phyloP scores from a whole-genome alignment of 2,888 invertebrate genomes.

The Anticlea derivata region DNA sequence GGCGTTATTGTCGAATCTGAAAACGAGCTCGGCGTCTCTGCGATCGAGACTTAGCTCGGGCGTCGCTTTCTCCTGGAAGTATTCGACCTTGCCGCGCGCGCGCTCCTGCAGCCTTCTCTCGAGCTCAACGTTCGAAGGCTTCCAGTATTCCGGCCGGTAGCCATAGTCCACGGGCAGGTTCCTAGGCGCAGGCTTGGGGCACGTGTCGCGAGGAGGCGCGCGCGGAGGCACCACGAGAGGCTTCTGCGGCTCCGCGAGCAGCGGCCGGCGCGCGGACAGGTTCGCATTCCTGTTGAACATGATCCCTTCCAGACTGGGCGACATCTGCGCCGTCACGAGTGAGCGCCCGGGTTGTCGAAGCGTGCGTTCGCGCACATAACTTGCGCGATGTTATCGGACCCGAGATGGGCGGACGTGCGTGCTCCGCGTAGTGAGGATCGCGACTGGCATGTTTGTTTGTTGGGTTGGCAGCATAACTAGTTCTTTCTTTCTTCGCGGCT shows the following conservation, averaged over 20 bases:
- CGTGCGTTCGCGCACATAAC: constrained; percentile 78
- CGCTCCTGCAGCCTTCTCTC: constrained; percentile 74
- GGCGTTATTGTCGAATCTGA: constrained; percentile 76
- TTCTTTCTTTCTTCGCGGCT: no score
- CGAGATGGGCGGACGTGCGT: constrained; percentile 40
- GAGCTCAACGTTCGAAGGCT: constrained; percentile 78
- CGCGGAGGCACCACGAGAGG: constrained; percentile 73
- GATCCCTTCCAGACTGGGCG: constrained; percentile 79
- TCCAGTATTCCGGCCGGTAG: constrained; percentile 73
- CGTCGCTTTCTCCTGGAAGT: constrained; percentile 78
- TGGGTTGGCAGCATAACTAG: no score
- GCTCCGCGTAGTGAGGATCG: constrained; percentile 48
- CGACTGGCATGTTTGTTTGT: constrained; percentile 64
- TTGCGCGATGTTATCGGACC: constrained; percentile 53
- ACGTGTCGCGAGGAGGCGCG: constrained; percentile 73
- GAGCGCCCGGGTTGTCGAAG: constrained; percentile 55
- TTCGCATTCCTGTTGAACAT: constrained; percentile 80
- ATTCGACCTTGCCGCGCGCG: constrained; percentile 75
- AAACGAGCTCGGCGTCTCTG: constrained; percentile 76
- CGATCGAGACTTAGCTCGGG: constrained; percentile 74
- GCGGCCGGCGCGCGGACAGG: constrained; percentile 77
- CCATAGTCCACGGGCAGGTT: constrained; percentile 57
- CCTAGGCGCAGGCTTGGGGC: constrained; percentile 64
- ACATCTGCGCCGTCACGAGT: constrained; percentile 78
- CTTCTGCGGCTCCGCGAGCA: constrained; percentile 79